phyloP scores from a whole-genome alignment of 1,140 invertebrate genomes.

The Drosophila orosa region DNA sequence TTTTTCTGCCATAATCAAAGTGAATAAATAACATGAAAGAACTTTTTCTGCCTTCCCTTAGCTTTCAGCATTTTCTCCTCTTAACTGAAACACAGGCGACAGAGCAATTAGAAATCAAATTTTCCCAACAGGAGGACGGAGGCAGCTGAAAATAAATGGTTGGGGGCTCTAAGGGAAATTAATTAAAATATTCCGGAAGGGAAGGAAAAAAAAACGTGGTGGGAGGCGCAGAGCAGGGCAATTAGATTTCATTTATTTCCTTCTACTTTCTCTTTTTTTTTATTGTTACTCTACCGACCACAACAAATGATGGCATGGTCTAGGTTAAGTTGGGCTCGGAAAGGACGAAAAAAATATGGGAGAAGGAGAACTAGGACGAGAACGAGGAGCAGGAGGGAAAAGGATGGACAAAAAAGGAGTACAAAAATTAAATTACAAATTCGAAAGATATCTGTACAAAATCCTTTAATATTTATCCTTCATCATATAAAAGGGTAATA shows the following conservation, averaged over 20 bases:
- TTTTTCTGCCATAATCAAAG: conserved; percentile 72
- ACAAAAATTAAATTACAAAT: conserved; percentile 34
- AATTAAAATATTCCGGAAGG: conserved; percentile 70
- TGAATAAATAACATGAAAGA: conserved; percentile 77
- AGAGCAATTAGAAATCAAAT: conserved; percentile 67
- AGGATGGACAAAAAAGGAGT: background rate
- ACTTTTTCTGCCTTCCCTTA: conserved; percentile 10
- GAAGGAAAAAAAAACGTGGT: conserved; percentile 20
- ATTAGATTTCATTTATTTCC: conserved; percentile 52
- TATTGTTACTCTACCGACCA: conserved; percentile 29
- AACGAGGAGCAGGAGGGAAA: no score
- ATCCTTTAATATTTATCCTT: conserved; percentile 30
- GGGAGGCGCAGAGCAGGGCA: conserved; percentile 30
- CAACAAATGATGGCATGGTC: conserved; percentile 43
- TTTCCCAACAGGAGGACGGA: conserved; percentile 13
- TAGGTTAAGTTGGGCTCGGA: conserved; percentile 38
- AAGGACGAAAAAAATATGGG: background rate
- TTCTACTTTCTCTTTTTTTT: conserved; percentile 24
- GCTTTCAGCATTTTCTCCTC: conserved; percentile 8
- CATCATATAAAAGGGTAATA: conserved; percentile 12
- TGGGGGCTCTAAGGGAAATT: conserved; percentile 51
- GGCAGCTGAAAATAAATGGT: conserved; percentile 27
- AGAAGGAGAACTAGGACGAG: no score
- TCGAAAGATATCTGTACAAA: conserved; percentile 18
- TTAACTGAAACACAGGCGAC: conserved; percentile 34